Base-by-base conservation (phyloP, 2,797 vertebrate genomes). In the Chelmon rostratus region DNA sequence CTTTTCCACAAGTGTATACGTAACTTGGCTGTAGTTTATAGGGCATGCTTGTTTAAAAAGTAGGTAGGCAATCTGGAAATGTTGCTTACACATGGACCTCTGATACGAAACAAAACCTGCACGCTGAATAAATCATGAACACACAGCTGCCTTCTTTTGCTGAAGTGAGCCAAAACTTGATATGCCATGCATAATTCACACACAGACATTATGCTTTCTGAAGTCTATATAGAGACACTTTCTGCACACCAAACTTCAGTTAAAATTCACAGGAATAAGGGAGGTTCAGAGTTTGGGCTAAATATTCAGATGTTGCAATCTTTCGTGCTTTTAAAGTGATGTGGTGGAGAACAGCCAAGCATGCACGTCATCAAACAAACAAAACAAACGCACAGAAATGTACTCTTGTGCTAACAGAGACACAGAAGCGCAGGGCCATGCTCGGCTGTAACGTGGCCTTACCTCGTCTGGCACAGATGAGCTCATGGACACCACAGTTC, bases 401-500 rank as follows among this genome's bases (percentile, higher is more conserved):
- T 6, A 68, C 8, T 61, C 2, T n/a, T 33, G 49, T 65, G 46
- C 25, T 23, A 35, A 76, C 35, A 33, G 38, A 47, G 28, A 62
- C 9, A 42, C 21, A 73, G 12, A n/a, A 57, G 21, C 49, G 12
- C n/a, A 64, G 19, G 35, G 10, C 49, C 13, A 35, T 4, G 35
- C 33, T 47, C 8, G 21, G 28, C 21, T 28, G 49, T 53, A 33
- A 57, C 11, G 1, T 68, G 66, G 56, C 42, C 93, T 96, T 96
- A 99, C 98, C 97, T 97, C 97, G 96, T 87, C 98, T 95, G 91
- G 97, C 97, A 93, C 98, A 99, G 95, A 99, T 97, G 90, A 99
- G 96, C 87, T 99, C 98, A 90, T 99, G 97, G 84, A 96, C 97
- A 93, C 97, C 98, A 88, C 98, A 99, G 88, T 96, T 98, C 94